Evolutionary conservation across 2,113 vertebrate species (phyloP), one percentile per base, ranked within the genome.

Genomic region (Trematomus loennbergii): DNA sequence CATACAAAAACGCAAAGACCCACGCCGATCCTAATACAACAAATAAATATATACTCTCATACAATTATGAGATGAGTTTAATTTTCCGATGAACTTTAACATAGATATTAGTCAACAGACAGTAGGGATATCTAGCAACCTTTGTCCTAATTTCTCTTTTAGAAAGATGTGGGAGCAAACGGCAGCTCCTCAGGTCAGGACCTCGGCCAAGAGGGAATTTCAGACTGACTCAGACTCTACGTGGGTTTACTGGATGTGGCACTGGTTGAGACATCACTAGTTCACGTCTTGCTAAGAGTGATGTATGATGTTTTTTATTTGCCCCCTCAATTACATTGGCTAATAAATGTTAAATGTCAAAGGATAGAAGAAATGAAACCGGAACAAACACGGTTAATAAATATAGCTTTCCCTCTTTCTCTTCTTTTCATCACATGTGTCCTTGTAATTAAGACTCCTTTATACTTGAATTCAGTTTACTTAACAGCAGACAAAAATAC

Each of bases 81-180:
- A n/a, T n/a, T 78, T 77, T 43, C 50, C 77, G 65, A 1, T 83
- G 88, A 58, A 85, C 91, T 93, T 86, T 86, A 57, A 76, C 87
- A 86, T 62, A 85, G 75, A 87, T 81, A 83, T 88, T 75, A 54
- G 69, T 90, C 79, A 78, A 70, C 69, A 75, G 50, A 85, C 71
- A 75, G 72, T 36, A 50, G 73, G 73, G 58, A 87, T 84, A 78
- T 86, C 43, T 22, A 58, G 63, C 20, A 65, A 78, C 87, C 85
- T 91, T 79, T 91, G 82, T 52, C 70, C 81, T 62, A 78, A 79
- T 89, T 89, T 88, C 66, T 60, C 59, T 78, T 84, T 83, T 73
- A 48, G 65, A 83, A 85, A 78, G 75, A 78, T 83, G 77, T 87
- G 89, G 90, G 84, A 80, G 75, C 70, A 84, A 88, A 73, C 66